Conservation (phyloP, 2,888 invertebrate genomes). For the Rotaria magnacalcarata region DNA sequence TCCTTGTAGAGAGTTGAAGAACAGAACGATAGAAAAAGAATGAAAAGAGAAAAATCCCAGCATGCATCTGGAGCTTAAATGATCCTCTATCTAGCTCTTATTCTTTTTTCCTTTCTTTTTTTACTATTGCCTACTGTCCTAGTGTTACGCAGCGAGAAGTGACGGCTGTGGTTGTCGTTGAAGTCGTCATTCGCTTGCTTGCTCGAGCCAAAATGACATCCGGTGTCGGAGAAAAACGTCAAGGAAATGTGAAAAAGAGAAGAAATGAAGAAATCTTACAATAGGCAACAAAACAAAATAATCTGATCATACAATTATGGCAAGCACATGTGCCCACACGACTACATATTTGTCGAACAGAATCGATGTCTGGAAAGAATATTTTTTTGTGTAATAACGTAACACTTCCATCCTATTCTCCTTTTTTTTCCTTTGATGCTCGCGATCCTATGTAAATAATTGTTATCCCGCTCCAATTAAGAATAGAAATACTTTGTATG, state of each 20-base stretch:
- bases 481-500: background rate
- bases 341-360: background rate
- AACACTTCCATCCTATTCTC: background rate
- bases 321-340: background rate
- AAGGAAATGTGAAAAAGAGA: background rate
- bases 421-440: background rate
- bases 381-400: background rate
- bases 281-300: background rate
- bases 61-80: background rate
- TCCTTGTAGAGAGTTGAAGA: background rate
- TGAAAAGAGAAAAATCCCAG: background rate
- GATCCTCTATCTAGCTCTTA: background rate
- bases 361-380: background rate
- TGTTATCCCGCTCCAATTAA: background rate
- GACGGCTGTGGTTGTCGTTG: background rate
- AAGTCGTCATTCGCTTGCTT: background rate
- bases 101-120: background rate
- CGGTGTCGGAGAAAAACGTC: background rate
- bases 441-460: background rate
- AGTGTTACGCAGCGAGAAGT: background rate
- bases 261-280: background rate
- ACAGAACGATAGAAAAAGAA: constrained; percentile 15
- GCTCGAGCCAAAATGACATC: constrained; percentile 25
- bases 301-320: background rate
- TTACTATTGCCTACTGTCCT: background rate